These are phyloP conservation scores for Magallana gigas DNA, from an alignment of 1,140 invertebrate species.

Conservation along the genomic window DNA sequence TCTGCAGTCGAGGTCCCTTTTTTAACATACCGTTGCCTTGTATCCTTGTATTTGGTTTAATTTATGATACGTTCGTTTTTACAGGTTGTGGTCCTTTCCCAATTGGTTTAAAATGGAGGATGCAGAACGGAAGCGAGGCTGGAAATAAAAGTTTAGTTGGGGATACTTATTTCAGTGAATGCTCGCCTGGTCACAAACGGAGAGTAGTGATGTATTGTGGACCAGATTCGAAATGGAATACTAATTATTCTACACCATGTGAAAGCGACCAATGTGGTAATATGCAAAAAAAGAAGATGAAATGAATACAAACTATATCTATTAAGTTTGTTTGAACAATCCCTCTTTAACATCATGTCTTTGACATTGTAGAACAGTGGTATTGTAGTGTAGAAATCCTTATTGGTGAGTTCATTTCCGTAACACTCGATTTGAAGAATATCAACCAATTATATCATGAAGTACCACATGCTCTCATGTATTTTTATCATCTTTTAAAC, in stretches of 20 bases:
- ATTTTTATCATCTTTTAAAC: too few relatives aligned
- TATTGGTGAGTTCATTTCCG: background rate
- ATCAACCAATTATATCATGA: too few relatives aligned
- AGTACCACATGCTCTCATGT: too few relatives aligned
- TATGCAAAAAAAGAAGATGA: too few relatives aligned
- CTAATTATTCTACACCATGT: background rate
- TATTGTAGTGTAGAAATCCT: background rate
- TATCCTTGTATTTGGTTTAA: too few relatives aligned
- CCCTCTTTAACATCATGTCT: too few relatives aligned
- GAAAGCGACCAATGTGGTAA: background rate
- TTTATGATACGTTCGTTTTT: too few relatives aligned
- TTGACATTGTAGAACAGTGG: background rate
- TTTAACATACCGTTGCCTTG: too few relatives aligned
- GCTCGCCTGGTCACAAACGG: background rate
- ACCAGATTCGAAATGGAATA: background rate
- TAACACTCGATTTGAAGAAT: background rate
- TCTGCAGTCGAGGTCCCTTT: too few relatives aligned
- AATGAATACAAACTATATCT: too few relatives aligned
- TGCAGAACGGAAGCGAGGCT: background rate
- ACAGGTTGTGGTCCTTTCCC: background rate
- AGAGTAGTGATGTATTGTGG: background rate
- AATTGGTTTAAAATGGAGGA: background rate
- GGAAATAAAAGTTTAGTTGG: background rate
- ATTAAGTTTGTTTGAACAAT: too few relatives aligned
- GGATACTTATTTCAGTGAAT: background rate